Evolutionary conservation across 2,113 vertebrate species (phyloP).

Genomic region (Coptodon rendalli): DNA sequence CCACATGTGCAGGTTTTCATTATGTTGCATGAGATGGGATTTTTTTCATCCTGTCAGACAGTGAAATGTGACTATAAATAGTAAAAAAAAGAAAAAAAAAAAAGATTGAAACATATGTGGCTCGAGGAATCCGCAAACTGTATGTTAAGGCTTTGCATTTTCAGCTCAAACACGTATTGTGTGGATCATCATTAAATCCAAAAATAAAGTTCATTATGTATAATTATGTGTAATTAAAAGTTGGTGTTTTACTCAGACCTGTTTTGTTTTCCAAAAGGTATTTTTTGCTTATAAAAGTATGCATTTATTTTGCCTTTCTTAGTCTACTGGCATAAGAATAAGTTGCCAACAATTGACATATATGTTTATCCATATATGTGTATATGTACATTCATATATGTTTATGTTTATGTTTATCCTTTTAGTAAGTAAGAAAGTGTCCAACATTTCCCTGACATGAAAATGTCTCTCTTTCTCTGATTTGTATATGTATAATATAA

Average conservation of each 20-base stretch:
- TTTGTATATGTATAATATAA: neutral
- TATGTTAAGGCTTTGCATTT: neutral
- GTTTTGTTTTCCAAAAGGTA: neutral
- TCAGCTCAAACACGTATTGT: neutral
- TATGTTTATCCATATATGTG: neutral
- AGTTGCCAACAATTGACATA: neutral
- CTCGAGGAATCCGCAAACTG: neutral
- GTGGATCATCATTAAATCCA: neutral
- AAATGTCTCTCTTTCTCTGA: neutral
- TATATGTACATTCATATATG: neutral
- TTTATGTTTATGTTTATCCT: neutral
- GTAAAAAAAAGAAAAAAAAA: neutral
- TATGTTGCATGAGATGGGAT: neutral
- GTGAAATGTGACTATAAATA: neutral
- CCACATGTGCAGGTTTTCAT: slow-evolving; percentile 63
- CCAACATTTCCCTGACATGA: neutral
- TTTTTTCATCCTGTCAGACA: neutral
- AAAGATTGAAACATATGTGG: neutral
- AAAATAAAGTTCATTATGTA: neutral
- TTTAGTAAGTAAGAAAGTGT: neutral
- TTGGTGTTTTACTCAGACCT: neutral
- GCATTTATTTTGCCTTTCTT: neutral
- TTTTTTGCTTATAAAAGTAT: neutral
- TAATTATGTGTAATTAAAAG: neutral
- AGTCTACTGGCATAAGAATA: neutral